phyloP scores from a whole-genome alignment of 2,113 vertebrate species.

The Rousettus leschenaultii region DNA sequence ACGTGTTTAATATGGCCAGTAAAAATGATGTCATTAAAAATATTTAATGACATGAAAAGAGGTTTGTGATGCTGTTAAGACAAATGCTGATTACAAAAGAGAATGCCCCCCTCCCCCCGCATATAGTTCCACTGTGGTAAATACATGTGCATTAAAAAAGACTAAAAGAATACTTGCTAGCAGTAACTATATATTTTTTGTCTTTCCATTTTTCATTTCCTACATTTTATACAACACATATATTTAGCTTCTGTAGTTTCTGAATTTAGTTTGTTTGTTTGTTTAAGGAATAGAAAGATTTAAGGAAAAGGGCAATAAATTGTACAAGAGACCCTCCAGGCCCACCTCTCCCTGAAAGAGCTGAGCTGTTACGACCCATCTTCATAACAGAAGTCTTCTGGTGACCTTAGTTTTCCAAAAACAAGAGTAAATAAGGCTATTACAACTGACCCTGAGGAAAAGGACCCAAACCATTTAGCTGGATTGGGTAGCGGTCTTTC shows the following conservation, averaged over 20 bases:
- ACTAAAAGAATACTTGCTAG: neutral
- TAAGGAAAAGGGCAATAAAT: neutral
- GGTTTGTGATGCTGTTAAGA: neutral
- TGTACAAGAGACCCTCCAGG: neutral
- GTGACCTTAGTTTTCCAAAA: neutral
- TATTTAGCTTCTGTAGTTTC: neutral
- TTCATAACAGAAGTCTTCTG: neutral
- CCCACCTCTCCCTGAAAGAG: neutral
- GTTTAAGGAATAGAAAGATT: neutral
- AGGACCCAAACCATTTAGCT: neutral
- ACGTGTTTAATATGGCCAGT: neutral
- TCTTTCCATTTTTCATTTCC: neutral
- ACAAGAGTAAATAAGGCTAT: neutral
- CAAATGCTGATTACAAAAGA: neutral
- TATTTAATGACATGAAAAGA: neutral
- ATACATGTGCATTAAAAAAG: neutral
- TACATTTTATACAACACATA: neutral
- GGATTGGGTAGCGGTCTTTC: neutral
- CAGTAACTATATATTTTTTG: neutral
- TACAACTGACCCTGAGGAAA: neutral
- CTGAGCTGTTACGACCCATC: neutral
- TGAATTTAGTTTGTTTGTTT: neutral
- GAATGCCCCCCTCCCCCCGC: accelerated
- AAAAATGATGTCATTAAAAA: neutral
- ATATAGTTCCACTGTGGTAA: neutral